Percentiles rank a stretch among this genome's conserved stretches.
Evolutionary conservation across 2,888 invertebrate species (phyloP).

Genomic region (Heliothis peltigera): DNA sequence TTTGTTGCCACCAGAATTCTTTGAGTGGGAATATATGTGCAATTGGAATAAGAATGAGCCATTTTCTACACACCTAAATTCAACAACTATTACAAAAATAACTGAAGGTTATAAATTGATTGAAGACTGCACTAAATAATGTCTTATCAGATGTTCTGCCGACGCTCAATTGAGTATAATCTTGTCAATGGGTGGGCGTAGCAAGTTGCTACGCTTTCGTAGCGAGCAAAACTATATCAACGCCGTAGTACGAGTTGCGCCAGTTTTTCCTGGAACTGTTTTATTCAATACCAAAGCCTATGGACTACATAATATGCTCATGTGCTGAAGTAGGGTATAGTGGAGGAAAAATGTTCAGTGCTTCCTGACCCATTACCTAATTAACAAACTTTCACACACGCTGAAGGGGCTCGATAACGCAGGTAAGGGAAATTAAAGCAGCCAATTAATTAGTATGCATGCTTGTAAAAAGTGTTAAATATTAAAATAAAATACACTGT

Average conservation of each 20-base stretch:
- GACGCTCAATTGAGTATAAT: not conserved
- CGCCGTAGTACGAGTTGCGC: not conserved
- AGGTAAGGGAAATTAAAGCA: constrained; percentile 48
- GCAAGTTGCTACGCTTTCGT: constrained; percentile 3
- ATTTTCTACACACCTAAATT: too few species aligned
- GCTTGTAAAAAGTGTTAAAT: constrained; percentile 48
- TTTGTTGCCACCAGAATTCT: not conserved
- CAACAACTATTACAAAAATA: too few species aligned
- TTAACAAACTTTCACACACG: constrained; percentile 48
- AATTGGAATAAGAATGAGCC: constrained; percentile 5
- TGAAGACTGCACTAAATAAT: not conserved
- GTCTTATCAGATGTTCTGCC: not conserved
- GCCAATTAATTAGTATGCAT: constrained; percentile 53
- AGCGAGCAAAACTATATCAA: constrained; percentile 10
- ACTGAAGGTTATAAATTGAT: not conserved
- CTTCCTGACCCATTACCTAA: constrained; percentile 48
- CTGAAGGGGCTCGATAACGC: constrained; percentile 41
- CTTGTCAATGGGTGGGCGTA: not conserved
- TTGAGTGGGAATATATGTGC: not conserved
- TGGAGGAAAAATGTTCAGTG: constrained; percentile 25
- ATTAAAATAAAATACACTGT: constrained; percentile 41
- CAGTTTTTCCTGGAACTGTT: not conserved
- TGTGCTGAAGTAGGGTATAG: constrained; percentile 15
- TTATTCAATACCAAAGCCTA: constrained; percentile 6
- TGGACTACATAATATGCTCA: not conserved